A percentile compares a stretch with the other conserved stretches of the same genome.
These are phyloP conservation scores for Percopsis omiscomaycus DNA, from an alignment of 2,797 vertebrate genomes.

Conservation along the genomic window DNA sequence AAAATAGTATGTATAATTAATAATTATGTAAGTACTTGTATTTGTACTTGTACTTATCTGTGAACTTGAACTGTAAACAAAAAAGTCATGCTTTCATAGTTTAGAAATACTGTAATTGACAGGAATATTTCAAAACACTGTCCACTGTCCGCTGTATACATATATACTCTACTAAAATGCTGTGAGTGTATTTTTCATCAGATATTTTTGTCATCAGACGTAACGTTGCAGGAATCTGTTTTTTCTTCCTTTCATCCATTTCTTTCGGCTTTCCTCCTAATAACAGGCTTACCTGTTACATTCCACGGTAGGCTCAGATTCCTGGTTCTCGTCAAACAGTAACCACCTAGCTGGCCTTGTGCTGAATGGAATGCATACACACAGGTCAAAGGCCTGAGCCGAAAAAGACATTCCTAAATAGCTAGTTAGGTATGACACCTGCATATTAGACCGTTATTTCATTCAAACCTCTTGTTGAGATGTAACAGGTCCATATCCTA, in stretches of 20 bases:
- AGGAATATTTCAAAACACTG: no score
- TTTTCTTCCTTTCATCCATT: not conserved
- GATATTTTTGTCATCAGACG: not conserved
- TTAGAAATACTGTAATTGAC: no score
- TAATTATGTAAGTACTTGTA: no score
- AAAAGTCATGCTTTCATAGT: no score
- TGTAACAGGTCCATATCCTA: conserved; percentile 3
- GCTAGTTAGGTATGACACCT: not conserved
- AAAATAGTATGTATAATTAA: no score
- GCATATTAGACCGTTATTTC: not conserved
- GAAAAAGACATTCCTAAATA: not conserved
- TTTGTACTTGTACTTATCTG: no score
- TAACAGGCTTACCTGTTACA: not conserved
- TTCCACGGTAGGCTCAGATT: conserved; percentile 9
- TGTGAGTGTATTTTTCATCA: not conserved
- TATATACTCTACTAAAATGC: not conserved
- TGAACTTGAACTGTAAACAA: no score
- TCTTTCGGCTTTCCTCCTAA: not conserved
- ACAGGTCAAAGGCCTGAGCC: not conserved
- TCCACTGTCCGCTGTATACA: no score
- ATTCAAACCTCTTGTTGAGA: not conserved
- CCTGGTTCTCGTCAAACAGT: conserved; percentile 1
- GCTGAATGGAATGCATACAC: not conserved
- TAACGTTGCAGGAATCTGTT: not conserved
- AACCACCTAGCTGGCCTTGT: not conserved